phyloP scores from a whole-genome alignment of 2,888 invertebrate species.

The Nyleta sp. region DNA sequence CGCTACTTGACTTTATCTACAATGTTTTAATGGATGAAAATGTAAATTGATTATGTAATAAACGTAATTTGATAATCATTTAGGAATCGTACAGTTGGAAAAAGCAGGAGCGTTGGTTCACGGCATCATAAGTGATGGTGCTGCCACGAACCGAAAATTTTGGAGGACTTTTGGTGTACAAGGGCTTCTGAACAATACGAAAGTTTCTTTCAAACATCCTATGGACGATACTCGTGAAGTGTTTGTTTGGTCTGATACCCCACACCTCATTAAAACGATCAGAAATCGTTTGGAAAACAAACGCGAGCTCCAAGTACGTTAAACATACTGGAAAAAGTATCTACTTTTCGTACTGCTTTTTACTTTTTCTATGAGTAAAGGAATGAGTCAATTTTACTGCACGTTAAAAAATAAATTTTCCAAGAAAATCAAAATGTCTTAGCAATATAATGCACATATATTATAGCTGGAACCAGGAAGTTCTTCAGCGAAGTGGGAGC shows the following conservation, averaged over 20 bases:
- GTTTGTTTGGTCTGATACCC: conserved; percentile 26
- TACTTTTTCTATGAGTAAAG: too few species aligned
- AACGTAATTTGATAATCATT: not conserved
- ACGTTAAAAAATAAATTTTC: too few species aligned
- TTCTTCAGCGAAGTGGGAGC: not conserved
- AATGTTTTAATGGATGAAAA: not conserved
- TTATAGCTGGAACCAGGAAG: not conserved
- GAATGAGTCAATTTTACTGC: too few species aligned
- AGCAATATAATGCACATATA: too few species aligned
- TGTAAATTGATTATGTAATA: not conserved
- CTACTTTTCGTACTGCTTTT: not conserved
- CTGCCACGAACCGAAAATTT: conserved; percentile 7
- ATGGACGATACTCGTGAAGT: not conserved
- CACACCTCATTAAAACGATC: conserved; percentile 18
- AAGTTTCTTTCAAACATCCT: conserved; percentile 20
- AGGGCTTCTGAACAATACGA: not conserved
- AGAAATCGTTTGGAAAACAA: conserved; percentile 8
- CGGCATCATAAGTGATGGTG: conserved; percentile 14
- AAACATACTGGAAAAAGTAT: not conserved
- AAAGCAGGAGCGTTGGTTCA: not conserved
- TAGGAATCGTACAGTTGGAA: not conserved
- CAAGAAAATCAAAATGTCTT: too few species aligned
- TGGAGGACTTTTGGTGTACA: not conserved
- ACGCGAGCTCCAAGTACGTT: not conserved
- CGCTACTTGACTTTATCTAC: too few species aligned